A percentile compares a stretch with the other conserved stretches of the same genome.
These are phyloP conservation scores for Tragelaphus scriptus DNA, from an alignment of 2,113 vertebrate genomes.

Conservation along the genomic window DNA sequence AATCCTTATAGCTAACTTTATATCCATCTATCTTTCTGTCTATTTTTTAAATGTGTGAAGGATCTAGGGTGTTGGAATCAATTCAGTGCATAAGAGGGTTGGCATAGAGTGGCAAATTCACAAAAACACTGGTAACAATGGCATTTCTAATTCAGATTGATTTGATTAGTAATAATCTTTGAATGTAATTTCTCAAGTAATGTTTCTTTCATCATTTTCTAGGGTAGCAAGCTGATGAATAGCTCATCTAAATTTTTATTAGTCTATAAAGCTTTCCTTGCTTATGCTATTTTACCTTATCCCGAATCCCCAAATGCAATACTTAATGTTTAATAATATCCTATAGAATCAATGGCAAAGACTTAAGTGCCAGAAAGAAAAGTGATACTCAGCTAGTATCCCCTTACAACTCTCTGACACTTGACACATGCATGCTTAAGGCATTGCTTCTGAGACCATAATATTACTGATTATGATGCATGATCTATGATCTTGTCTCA, in stretches of 20 bases:
- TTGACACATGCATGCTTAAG: background rate
- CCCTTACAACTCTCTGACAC: background rate
- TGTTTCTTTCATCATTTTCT: slow-evolving; percentile 53
- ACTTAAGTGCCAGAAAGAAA: background rate
- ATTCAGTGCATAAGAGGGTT: background rate
- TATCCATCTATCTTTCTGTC: background rate
- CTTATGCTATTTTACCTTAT: slow-evolving; percentile 24
- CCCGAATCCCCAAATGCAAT: slow-evolving; percentile 14
- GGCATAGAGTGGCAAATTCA: background rate
- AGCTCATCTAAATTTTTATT: slow-evolving; percentile 64
- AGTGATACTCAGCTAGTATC: background rate
- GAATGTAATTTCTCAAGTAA: slow-evolving; percentile 60
- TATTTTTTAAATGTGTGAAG: background rate
- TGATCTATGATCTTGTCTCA: slow-evolving; percentile 25
- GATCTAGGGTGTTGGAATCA: background rate
- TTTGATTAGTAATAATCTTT: slow-evolving; percentile 60
- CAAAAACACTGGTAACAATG: background rate
- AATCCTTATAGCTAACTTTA: background rate
- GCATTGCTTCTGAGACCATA: background rate
- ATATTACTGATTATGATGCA: background rate
- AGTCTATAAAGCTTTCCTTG: slow-evolving; percentile 41
- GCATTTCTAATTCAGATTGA: slow-evolving; percentile 44
- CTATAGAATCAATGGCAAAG: background rate
- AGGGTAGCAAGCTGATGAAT: slow-evolving; percentile 39
- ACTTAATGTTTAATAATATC: slow-evolving; percentile 40